Conservation (phyloP, 2,113 vertebrate genomes). For the Galeopterus variegatus region DNA sequence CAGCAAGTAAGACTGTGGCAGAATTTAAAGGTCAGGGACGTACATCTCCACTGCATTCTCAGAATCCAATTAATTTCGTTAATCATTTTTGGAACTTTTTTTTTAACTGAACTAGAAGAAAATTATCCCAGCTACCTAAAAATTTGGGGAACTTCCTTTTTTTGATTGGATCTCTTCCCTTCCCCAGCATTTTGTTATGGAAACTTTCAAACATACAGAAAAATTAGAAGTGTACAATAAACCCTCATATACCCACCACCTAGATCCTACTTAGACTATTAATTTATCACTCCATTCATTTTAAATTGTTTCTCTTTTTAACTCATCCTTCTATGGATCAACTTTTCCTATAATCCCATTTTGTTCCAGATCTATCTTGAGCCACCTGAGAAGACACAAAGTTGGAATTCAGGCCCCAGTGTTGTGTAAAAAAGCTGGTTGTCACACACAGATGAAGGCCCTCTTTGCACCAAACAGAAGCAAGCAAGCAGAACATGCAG, state of each 20-base stretch:
- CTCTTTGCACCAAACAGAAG: background rate
- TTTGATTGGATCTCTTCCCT: background rate
- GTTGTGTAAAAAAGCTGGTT: rapidly evolving
- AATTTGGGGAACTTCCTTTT: background rate
- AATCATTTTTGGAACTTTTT: no score
- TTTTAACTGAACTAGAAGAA: background rate
- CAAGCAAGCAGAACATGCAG: background rate
- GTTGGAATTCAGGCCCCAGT: rapidly evolving
- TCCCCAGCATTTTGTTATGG: background rate
- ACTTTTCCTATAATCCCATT: background rate
- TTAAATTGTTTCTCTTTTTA: background rate
- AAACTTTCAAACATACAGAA: background rate
- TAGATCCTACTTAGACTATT: background rate
- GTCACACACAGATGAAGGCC: background rate
- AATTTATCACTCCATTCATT: background rate
- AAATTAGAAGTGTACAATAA: background rate
- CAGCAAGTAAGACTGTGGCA: background rate
- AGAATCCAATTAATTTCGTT: no score
- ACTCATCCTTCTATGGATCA: background rate
- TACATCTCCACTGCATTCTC: no score
- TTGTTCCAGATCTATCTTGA: background rate
- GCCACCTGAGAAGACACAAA: background rate
- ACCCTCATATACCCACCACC: background rate
- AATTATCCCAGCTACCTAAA: background rate
- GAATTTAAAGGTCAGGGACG: background rate